Evolutionary conservation across 1,140 invertebrate species (phyloP).

Genomic region (Bombus consobrinus): DNA sequence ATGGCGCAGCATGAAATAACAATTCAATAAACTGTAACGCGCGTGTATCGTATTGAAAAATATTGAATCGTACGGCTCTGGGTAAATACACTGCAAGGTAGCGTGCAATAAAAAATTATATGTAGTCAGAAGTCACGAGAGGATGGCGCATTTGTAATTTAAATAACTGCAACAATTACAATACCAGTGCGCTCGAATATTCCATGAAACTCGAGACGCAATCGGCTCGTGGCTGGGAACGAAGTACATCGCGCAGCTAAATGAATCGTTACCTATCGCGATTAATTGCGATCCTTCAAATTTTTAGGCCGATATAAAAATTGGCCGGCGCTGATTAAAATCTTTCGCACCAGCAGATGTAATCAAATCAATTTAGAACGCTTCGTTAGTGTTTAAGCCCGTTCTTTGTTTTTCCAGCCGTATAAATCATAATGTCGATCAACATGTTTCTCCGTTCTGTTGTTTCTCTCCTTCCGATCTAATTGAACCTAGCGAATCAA

Average conservation of each 20-base stretch:
- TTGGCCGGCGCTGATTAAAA: conserved; percentile 45
- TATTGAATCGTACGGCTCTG: conserved; percentile 2
- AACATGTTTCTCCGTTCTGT: background rate
- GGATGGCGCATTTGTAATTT: conserved; percentile 34
- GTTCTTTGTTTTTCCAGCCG: conserved; percentile 7
- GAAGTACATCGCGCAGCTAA: background rate
- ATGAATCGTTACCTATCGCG: conserved; percentile 44
- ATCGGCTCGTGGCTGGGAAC: background rate
- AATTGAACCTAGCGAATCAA: background rate
- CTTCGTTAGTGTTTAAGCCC: conserved; percentile 36
- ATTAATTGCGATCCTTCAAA: conserved; percentile 54
- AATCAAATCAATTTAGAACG: conserved; percentile 48
- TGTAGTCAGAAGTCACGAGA: conserved; percentile 24
- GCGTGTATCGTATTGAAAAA: conserved; percentile 12
- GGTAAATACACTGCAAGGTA: background rate
- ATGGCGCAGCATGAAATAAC: conserved; percentile 33
- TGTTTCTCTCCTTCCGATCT: no score
- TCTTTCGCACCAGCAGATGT: conserved; percentile 14
- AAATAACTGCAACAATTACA: conserved; percentile 45
- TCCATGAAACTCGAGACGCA: background rate
- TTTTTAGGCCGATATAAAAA: conserved; percentile 16
- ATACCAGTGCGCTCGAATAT: conserved; percentile 17
- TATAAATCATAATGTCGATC: conserved; percentile 30
- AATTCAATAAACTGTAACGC: conserved; percentile 36
- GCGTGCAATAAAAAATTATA: conserved; percentile 34